Base-by-base conservation (phyloP, 2,113 vertebrate species). In the Pithys albifrons region DNA sequence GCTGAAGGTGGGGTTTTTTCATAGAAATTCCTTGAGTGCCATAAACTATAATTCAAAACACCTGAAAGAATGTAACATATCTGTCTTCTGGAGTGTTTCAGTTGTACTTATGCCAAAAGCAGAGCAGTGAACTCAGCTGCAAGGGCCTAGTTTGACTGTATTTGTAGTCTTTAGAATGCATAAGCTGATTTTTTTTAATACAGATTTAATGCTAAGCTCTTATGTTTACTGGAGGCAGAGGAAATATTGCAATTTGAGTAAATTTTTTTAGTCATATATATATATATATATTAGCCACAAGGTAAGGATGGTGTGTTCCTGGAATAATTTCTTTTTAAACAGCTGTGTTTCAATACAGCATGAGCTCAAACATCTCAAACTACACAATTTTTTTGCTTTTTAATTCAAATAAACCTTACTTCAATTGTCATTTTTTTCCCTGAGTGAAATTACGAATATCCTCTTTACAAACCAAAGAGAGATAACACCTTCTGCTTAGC, bases 11-110 rank as follows among this genome's bases (percentile, higher is more conserved):
- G 29, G 7, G 0, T 3, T 59, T 52, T 83, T 77, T 9, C 8
- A n/a, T 46, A 94, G 66, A 73, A 88, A 87, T 93, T 95, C 69
- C 66, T 74, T 67, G 37, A 91, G 88, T 91, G 76, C n/a, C 27
- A 27, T 70, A 90, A 78, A 80, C 0, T 2, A 73, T 96, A 96
- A 95, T 49, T 91, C 35, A 71, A 96, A 96, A 82, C 81, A 91
- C 62, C 57, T 96, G 91, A 81, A 96, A 83, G 73, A 74, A 74
- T 64, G 81, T 74, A 75, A 54, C 12, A 19, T 67, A 67, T 81
- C 49, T 76, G 54, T 88, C 65, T 91, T 89, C 64, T 88, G 67
- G 57, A 79, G 24, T 95, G 90, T 87, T 94, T 82, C 29, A 69
- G 20, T 51, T 92, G 31, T 70, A 15, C 31, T 65, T 58, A 17